Conservation (phyloP, 2,113 vertebrate genomes). For the Epinephelus moara region DNA sequence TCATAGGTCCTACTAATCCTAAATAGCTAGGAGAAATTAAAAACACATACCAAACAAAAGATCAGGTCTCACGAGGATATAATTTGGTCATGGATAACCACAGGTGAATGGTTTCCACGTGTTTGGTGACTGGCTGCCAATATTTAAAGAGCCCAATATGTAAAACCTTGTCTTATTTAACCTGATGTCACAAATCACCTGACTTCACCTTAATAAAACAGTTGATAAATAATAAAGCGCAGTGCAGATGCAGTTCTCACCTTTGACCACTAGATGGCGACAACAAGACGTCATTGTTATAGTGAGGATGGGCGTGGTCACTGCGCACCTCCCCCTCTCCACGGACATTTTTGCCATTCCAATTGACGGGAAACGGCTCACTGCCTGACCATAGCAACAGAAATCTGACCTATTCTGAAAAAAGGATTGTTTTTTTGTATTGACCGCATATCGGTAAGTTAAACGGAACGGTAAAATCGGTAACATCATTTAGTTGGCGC, state of each 20-base stretch:
- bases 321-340: neutral
- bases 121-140: too few species aligned
- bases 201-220: too few species aligned
- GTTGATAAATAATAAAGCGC: too few species aligned
- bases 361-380: neutral
- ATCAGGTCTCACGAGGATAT: too few species aligned
- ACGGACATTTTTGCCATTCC: constrained; percentile 67
- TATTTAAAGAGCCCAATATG: too few species aligned
- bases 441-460: constrained; percentile 30
- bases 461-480: fast-evolving
- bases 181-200: too few species aligned
- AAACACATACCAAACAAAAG: too few species aligned
- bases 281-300: fast-evolving
- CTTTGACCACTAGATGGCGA: constrained; percentile 17
- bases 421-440: neutral
- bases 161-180: too few species aligned
- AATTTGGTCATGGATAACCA: too few species aligned
- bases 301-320: constrained; percentile 66
- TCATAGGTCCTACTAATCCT: too few species aligned
- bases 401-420: neutral
- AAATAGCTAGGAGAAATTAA: too few species aligned
- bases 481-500: neutral
- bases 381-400: neutral
- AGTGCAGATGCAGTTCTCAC: neutral
- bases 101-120: too few species aligned